Base-by-base conservation (phyloP, 2,113 vertebrate genomes). In the Hiodon alosoides region DNA sequence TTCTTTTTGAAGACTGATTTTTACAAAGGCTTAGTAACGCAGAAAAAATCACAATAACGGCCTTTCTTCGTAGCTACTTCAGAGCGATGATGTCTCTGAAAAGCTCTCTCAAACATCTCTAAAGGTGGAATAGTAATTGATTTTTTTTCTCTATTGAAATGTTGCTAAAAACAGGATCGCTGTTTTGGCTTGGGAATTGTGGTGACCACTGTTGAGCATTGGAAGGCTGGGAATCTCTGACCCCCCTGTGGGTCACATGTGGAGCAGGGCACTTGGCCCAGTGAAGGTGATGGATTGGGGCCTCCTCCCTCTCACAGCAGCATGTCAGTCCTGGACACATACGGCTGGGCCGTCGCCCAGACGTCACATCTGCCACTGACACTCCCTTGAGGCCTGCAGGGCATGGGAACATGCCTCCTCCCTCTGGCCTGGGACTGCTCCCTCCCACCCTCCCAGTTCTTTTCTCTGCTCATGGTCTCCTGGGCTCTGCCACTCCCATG, bases 311-410 rank as follows among this genome's bases (percentile, higher is more conserved):
- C 65, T 75, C 10, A 57, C 16, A 17, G 17, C 62, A 67, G 53
- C 52, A 68, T 71, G 60, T 71, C 62, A 66, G 5, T 51, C 69
- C 61, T 11, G 14, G 53, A 14, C n/a, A 54, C 73, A 68, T n/a
- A 67, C 55, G 73, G 73, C 54, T 59, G 16, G 9, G 55, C 65
- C 48, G 53, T 17, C 76, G 81, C 69, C 77, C 65, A 83, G 82
- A 86, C 84, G 77, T 89, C 83, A 86, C 88, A 90, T 87, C 88
- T 88, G 89, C 78, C 88, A 77, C 82, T 83, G 85, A 81, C 83
- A 83, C 79, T 90, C 89, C 87, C 84, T 72, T 7, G 78, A 72
- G 78, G 82, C 77, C 71, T 72, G 67, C 10, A 75, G 86, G 83
- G 85, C 86, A 87, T 87, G 85, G 84, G 88, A 87, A 81, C 75